Conservation (phyloP, 1,140 invertebrate species). For the Halictus rubicundus region DNA sequence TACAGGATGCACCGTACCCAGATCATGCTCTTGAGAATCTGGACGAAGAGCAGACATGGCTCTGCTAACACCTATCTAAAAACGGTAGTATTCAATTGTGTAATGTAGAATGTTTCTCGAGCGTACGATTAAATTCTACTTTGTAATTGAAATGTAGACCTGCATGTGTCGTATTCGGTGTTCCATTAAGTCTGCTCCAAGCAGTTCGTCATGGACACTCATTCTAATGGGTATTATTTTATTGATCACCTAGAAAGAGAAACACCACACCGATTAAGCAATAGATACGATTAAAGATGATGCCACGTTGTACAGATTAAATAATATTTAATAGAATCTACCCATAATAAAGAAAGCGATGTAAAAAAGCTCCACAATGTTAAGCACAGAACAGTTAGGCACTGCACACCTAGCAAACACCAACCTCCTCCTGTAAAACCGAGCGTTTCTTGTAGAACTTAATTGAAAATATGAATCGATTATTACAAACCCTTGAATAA, state of each 20-base stretch:
- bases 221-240: conserved; percentile 91
- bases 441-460: conserved; percentile 15
- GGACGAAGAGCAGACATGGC: conserved; percentile 83
- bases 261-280: conserved; percentile 7
- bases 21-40: conserved; percentile 74
- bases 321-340: conserved; percentile 58
- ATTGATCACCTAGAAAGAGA: conserved; percentile 83
- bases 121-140: conserved; percentile 6
- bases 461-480: not conserved
- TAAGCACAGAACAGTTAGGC: conserved; percentile 86
- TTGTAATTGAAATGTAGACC: conserved; percentile 69
- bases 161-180: conserved; percentile 87
- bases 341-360: conserved; percentile 87
- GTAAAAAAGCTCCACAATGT: conserved; percentile 86
- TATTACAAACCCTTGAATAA: conserved; percentile 86
- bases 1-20: conserved; percentile 77
- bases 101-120: conserved; percentile 21
- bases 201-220: conserved; percentile 90
- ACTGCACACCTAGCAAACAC: conserved; percentile 92
- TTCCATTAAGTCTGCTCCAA: conserved; percentile 93
- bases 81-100: conserved; percentile 30
- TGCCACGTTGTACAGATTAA: not conserved
- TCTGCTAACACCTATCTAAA: conserved; percentile 83
- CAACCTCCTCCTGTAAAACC: conserved; percentile 88
- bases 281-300: not conserved